These are phyloP conservation scores for Cynodonichthys magdalenae DNA, from an alignment of 2,797 vertebrate genomes.

Conservation along the genomic window DNA sequence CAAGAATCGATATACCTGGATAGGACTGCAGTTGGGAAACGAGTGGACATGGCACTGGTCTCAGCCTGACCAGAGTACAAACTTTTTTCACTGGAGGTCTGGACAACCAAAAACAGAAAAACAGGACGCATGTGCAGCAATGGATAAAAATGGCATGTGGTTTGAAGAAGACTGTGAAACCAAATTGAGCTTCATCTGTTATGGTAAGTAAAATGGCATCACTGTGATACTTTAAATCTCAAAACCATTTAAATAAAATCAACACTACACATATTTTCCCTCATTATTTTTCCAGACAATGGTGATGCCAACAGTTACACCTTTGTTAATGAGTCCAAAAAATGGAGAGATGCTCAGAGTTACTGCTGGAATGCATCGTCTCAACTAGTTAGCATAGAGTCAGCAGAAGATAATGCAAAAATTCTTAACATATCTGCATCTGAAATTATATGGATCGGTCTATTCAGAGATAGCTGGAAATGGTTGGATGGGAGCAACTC, in stretches of 20 bases:
- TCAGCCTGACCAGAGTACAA: conserved; percentile 22
- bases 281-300: conserved; percentile 34
- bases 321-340: conserved; percentile 48
- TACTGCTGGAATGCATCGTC: conserved; percentile 57
- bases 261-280: not conserved
- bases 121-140: conserved; percentile 53
- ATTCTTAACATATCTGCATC: conserved; percentile 28
- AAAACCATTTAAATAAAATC: conserved; percentile 2
- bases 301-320: conserved; percentile 3
- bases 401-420: conserved; percentile 51
- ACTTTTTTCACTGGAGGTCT: conserved; percentile 65
- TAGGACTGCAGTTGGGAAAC: conserved; percentile 66
- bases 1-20: conserved; percentile 42
- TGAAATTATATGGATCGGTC: conserved; percentile 67
- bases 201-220: conserved; percentile 47
- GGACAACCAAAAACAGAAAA: conserved; percentile 30
- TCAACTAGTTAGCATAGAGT: conserved; percentile 65
- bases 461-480: conserved; percentile 75
- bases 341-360: conserved; percentile 65
- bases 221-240: not conserved
- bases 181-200: conserved; percentile 57
- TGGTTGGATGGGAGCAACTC: conserved; percentile 72
- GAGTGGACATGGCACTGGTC: conserved; percentile 68
- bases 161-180: conserved; percentile 54
- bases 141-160: conserved; percentile 64